Evolutionary conservation across 2,888 invertebrate species (phyloP), one percentile per base, ranked within the genome.

Genomic region (Marasmarcha lunaedactyla): DNA sequence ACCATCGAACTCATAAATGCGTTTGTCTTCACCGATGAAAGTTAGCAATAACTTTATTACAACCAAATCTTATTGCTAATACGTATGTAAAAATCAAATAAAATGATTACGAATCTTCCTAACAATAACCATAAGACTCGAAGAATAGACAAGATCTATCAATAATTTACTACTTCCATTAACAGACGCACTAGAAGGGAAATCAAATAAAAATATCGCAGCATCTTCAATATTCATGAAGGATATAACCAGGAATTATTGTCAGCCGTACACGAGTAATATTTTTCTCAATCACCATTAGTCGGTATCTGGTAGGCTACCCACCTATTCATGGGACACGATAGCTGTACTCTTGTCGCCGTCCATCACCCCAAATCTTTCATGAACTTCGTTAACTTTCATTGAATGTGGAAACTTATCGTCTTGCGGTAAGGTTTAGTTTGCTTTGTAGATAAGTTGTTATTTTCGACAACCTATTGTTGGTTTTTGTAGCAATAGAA

Each of bases 281-380:
- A 81, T 81, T 83, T 83, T 83, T 81, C 79, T 72, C 77, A 81
- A 83, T 83, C 81, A 79, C 76, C 81, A 83, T 83, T 83, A 83
- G 77, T 72, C 60, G 66, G 71, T 81, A 79, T 83, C 79, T 73
- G 64, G 60, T 64, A 64, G 62, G 68, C 70, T 71, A 68, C 74
- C 64, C 67, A 68, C 69, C 74, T 71, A 73, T 74, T 69, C 67
- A 65, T 57, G 60, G 55, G 55, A 55, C 48, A 53, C 60, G 58
- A 70, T 72, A 71, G 57, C 63, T 52, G 48, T 53, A 52, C 58
- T 54, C 57, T 51, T 54, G 53, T 51, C 51, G 52, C 43, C 13
- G 7, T 41, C 52, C 57, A 58, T 46, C 59, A 64, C 52, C 52
- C 67, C 50, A 64, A 71, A 69, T 62, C 57, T 55, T 59, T 60